Evolutionary conservation across 2,888 invertebrate genomes (phyloP), one percentile per base, ranked within the genome.

Genomic region (Cordilura impudica): DNA sequence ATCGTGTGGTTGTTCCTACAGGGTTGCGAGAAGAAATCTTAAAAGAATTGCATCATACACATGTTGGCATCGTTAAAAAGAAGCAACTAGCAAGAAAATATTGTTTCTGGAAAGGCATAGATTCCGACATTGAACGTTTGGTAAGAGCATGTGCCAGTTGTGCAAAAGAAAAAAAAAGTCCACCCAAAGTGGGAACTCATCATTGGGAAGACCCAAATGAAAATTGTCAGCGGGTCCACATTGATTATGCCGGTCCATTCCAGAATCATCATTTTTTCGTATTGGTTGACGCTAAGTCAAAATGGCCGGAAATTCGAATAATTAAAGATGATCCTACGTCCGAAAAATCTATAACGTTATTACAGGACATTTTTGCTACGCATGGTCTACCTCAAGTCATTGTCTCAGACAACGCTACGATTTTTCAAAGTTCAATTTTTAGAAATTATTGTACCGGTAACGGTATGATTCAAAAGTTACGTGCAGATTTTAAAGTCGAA

Each of bases 51-150:
- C 79, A 81, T 61, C 72, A 66, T 14, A 77, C 83, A 31, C 84
- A 87, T 61, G 66, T 83, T 12, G 86, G 85, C 7, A 81, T 86
- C 2, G 83, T 84, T 4, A 83, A 84, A 69, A 86, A 85, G 84
- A 86, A 86, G 81, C 82, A n/a, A n/a, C n/a, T n/a, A n/a, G n/a
- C n/a, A n/a, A 83, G 83, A 39, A 81, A 82, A 16, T 82, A 84
- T 79, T 83, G 84, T 47, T 86, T 78, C 76, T 86, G 85, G 85
- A 85, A 83, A 16, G 77, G 77, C 4, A 81, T 87, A 16, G 84
- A 87, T 72, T 53, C 72, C 2, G 84, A 84, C 14, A 86, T 86
- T 8, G 85, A 87, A 74, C 16, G 56, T 8, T n/a, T 74, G 8
- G 77, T 75, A 5, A 73, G 47, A 67, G 31, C 76, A 14, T 71